phyloP scores from a whole-genome alignment of 2,888 invertebrate species.

The Notodonta dromedarius region DNA sequence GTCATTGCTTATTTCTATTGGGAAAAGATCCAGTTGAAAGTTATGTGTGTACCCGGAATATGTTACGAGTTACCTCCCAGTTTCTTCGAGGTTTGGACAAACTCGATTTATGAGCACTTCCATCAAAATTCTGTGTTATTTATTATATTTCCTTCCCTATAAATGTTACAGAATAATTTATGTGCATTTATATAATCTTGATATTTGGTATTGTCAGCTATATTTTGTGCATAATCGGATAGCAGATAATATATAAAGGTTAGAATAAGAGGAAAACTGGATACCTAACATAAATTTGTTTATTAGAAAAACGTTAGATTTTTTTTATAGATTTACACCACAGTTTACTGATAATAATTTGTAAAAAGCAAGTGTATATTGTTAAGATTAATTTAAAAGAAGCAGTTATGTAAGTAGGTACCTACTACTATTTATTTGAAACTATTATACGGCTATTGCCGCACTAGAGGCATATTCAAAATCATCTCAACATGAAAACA shows the following conservation, averaged over 20 bases:
- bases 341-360: background rate
- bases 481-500: constrained; percentile 17
- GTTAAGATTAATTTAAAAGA: too few relatives aligned
- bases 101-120: background rate
- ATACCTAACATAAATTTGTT: too few relatives aligned
- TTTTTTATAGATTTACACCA: too few relatives aligned
- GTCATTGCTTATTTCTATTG: constrained; percentile 68
- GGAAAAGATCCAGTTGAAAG: constrained; percentile 41
- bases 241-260: background rate
- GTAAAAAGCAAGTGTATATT: too few relatives aligned
- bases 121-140: background rate
- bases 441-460: background rate
- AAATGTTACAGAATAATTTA: background rate
- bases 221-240: background rate
- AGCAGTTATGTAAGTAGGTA: too few relatives aligned
- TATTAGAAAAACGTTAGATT: too few relatives aligned
- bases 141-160: background rate
- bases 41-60: constrained; percentile 27
- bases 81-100: constrained; percentile 2
- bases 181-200: background rate
- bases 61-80: constrained; percentile 15
- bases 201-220: background rate
- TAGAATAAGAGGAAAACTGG: background rate
- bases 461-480: background rate
- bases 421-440: too few relatives aligned